Evolutionary conservation across 2,797 vertebrate genomes (phyloP).

Genomic region (Botia kubotai): DNA sequence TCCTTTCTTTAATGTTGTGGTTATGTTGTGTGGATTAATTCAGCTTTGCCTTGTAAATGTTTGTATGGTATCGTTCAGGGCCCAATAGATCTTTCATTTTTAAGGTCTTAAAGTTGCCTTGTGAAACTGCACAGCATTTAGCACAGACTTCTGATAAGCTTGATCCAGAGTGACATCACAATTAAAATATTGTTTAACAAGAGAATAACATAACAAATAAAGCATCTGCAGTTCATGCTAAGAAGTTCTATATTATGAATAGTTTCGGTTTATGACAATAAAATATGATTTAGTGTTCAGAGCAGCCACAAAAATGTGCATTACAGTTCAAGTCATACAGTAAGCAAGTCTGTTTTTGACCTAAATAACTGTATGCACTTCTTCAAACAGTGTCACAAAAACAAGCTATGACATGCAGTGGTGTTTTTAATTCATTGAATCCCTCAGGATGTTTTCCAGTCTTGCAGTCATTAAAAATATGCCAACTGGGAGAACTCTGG

Average conservation of each 20-base stretch:
- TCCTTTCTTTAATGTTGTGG: slow-evolving; percentile 7
- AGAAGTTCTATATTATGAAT: not conserved
- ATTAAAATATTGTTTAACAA: not conserved
- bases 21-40: not conserved
- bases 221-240: not conserved
- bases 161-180: not conserved
- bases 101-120: not conserved
- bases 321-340: not conserved
- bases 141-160: not conserved
- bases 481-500: slow-evolving; percentile 5
- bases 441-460: slow-evolving; percentile 4
- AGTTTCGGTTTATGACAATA: not conserved
- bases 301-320: slow-evolving; percentile 7
- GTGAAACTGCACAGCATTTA: not conserved
- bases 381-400: slow-evolving; percentile 7
- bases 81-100: not conserved
- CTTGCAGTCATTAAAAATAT: slow-evolving; percentile 27
- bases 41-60: too few species aligned
- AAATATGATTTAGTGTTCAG: not conserved
- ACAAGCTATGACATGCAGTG: slow-evolving; percentile 14
- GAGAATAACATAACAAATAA: not conserved
- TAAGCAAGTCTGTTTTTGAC: not conserved
- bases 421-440: slow-evolving; percentile 20
- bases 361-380: not conserved
- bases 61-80: too few species aligned